Evolutionary conservation across 1,140 invertebrate species (phyloP).

Genomic region (Daktulosphaira vitifoliae): DNA sequence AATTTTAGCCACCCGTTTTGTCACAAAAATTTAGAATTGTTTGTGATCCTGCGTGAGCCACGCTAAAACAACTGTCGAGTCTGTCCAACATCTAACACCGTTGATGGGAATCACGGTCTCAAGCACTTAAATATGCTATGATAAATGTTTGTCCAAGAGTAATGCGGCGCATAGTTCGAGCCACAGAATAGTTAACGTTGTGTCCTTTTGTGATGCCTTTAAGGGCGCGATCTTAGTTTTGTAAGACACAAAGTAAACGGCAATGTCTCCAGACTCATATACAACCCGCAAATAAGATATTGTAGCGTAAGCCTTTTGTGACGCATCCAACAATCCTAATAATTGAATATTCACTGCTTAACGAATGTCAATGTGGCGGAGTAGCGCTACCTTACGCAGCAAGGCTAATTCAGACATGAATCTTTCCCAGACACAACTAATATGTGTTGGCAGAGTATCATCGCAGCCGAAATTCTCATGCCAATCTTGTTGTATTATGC

Average conservation of each 20-base stretch:
- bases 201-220: not conserved
- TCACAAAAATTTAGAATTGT: slow-evolving; percentile 22
- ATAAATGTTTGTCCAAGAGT: not conserved
- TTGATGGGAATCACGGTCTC: not conserved
- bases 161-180: slow-evolving; percentile 1
- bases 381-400: not conserved
- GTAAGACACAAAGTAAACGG: not conserved
- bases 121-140: not conserved
- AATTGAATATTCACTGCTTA: not conserved
- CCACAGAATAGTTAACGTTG: not conserved
- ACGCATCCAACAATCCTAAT: slow-evolving; percentile 16
- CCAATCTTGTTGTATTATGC: not conserved
- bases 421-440: not conserved
- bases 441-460: not conserved
- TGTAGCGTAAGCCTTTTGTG: slow-evolving; percentile 7
- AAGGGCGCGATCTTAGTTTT: not conserved
- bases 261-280: not conserved
- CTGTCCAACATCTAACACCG: slow-evolving; percentile 23
- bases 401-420: not conserved
- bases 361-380: not conserved
- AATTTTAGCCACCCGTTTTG: slow-evolving; percentile 26
- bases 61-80: slow-evolving; percentile 34
- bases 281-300: not conserved
- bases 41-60: slow-evolving; percentile 35
- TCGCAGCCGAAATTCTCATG: not conserved